These are phyloP conservation scores for Columba livia DNA, from an alignment of 2,113 vertebrate genomes.

Conservation along the genomic window DNA sequence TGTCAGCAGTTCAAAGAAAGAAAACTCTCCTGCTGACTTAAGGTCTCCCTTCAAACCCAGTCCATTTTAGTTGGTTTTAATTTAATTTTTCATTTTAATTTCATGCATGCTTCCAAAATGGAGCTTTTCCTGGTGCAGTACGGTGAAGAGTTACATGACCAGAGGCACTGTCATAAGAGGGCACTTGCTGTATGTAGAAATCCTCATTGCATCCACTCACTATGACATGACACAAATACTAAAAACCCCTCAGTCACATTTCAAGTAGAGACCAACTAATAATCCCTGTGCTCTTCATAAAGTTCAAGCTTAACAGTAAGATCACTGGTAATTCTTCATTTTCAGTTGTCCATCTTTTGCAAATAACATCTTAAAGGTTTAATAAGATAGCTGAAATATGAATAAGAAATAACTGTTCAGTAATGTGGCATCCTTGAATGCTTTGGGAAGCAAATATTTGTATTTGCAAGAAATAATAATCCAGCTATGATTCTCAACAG, in stretches of 20 bases:
- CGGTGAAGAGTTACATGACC: background rate
- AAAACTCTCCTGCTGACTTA: background rate
- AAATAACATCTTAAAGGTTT: slow-evolving; percentile 54
- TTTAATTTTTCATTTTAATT: background rate
- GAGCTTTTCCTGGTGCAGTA: background rate
- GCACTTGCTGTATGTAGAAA: background rate
- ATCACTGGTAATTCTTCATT: background rate
- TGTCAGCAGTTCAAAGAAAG: background rate
- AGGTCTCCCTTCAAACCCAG: background rate
- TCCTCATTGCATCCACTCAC: background rate
- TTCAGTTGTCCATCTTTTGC: background rate
- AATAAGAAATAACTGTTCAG: slow-evolving; percentile 30
- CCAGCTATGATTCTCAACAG: slow-evolving; percentile 72
- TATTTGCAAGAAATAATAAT: slow-evolving; percentile 74
- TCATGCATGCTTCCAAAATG: background rate
- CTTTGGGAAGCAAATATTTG: slow-evolving; percentile 64
- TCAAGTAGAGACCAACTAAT: background rate
- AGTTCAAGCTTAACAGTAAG: background rate
- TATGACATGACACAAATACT: background rate
- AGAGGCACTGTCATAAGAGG: background rate
- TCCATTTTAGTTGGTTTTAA: background rate
- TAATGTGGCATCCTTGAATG: slow-evolving; percentile 13
- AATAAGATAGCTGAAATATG: slow-evolving; percentile 37
- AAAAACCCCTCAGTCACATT: background rate
- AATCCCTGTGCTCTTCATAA: background rate